These are phyloP conservation scores for Labia minor DNA, from an alignment of 2,888 invertebrate species.

Conservation along the genomic window DNA sequence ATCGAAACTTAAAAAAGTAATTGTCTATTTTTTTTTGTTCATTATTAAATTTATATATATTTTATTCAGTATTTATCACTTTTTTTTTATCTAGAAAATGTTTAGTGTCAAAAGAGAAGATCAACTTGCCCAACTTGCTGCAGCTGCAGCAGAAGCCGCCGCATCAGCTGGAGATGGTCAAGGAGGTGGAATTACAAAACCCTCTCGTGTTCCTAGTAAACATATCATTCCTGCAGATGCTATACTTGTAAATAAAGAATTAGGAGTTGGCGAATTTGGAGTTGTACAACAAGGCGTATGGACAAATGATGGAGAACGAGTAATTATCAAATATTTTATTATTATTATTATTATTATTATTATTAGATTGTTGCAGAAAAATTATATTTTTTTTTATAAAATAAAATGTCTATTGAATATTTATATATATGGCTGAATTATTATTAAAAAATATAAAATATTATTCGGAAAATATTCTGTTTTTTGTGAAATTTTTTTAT, in stretches of 20 bases:
- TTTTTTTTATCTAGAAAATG: background rate
- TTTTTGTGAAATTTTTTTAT: no score
- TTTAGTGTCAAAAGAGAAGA: background rate
- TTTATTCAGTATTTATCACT: background rate
- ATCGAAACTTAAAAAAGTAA: slow-evolving; percentile 74
- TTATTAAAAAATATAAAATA: no score
- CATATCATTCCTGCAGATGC: slow-evolving; percentile 77
- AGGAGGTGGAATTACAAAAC: slow-evolving; percentile 31
- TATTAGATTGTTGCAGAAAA: background rate
- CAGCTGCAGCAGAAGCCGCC: slow-evolving; percentile 45
- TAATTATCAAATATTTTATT: slow-evolving; percentile 31
- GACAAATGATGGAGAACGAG: slow-evolving; percentile 87
- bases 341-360: no score
- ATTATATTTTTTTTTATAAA: slow-evolving; percentile 15
- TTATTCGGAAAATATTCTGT: no score
- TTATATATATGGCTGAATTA: no score
- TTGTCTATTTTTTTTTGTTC: background rate
- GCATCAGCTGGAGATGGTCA: slow-evolving; percentile 31
- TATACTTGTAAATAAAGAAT: slow-evolving; percentile 84
- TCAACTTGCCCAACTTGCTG: slow-evolving; percentile 41
- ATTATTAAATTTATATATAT: no score
- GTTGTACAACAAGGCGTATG: slow-evolving; percentile 96
- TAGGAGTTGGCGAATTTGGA: slow-evolving; percentile 96
- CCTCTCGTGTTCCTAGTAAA: slow-evolving; percentile 61
- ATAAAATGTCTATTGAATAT: no score